Percentiles rank a stretch among this genome's conserved stretches.
phyloP scores from a whole-genome alignment of 2,797 vertebrate species.

The Fistularia tabacaria region DNA sequence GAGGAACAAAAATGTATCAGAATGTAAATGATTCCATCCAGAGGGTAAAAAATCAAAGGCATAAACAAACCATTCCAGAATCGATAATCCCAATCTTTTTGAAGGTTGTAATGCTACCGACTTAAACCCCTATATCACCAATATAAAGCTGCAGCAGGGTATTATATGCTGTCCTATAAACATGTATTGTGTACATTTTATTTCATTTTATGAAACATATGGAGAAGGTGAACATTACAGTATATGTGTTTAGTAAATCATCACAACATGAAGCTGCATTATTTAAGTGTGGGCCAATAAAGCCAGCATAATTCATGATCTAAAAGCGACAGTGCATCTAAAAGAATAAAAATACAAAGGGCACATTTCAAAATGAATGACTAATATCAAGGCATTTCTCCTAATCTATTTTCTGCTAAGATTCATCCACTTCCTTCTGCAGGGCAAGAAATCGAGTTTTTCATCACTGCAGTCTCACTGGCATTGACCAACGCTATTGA shows the following conservation, averaged over 20 bases:
- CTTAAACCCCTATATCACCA: conserved; percentile 42
- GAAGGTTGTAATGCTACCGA: conserved; percentile 23
- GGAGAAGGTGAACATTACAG: conserved; percentile 23
- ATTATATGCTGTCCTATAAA: conserved; percentile 16
- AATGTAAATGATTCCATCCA: too few relatives aligned
- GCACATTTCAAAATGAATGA: conserved; percentile 47
- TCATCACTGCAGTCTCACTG: conserved; percentile 66
- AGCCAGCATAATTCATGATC: conserved; percentile 32
- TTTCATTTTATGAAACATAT: conserved; percentile 18
- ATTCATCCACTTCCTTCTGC: conserved; percentile 59
- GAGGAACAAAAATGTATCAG: too few relatives aligned
- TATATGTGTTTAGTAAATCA: conserved; percentile 11
- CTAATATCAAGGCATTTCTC: conserved; percentile 50
- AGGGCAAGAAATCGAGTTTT: conserved; percentile 67
- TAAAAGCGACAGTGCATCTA: conserved; percentile 46
- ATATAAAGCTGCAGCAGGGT: conserved; percentile 25
- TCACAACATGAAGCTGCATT: conserved; percentile 17
- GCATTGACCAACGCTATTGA: conserved; percentile 71
- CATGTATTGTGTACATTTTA: conserved; percentile 26
- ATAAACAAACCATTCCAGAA: conserved; percentile 37
- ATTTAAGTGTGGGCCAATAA: conserved; percentile 13
- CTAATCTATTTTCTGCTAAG: conserved; percentile 63
- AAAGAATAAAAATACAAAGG: conserved; percentile 52
- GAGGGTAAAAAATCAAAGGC: background rate
- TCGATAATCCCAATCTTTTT: conserved; percentile 29